Percentiles rank a stretch among this genome's conserved stretches.
Evolutionary conservation across 2,113 vertebrate species (phyloP).

Genomic region (Hippolais icterina): DNA sequence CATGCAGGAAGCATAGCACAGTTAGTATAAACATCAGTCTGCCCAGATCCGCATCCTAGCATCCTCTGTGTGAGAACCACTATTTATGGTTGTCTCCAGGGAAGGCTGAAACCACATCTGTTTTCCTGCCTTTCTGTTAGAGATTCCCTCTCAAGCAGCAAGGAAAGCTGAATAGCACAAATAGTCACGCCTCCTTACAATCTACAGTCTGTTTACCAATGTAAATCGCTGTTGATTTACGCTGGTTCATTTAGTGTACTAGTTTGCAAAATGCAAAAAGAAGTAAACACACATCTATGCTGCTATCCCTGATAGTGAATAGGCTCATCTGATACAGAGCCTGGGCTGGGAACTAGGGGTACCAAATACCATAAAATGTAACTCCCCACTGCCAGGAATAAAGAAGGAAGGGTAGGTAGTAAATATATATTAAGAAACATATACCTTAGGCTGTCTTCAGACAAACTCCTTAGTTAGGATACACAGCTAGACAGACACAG

Average conservation of each 20-base stretch:
- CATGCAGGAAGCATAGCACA: neutral
- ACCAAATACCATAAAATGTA: neutral
- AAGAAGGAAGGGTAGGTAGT: neutral
- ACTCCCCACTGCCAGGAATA: neutral
- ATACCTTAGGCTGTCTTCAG: neutral
- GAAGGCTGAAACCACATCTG: slow-evolving; percentile 5
- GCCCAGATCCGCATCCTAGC: neutral
- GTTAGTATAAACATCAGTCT: neutral
- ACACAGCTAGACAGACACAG: neutral
- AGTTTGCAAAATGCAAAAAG: neutral
- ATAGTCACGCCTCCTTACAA: neutral
- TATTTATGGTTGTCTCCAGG: neutral
- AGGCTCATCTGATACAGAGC: neutral
- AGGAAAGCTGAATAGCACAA: neutral
- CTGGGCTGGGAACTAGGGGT: neutral
- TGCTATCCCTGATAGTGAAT: neutral
- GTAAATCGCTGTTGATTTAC: neutral
- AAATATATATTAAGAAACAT: neutral
- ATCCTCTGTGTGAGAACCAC: neutral
- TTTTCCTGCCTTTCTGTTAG: slow-evolving; percentile 13
- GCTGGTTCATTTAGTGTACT: neutral
- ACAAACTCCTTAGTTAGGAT: neutral
- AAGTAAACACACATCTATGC: neutral
- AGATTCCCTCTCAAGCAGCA: neutral
- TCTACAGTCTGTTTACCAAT: neutral